Percentiles rank a stretch among this genome's conserved stretches.
phyloP scores from a whole-genome alignment of 2,888 invertebrate genomes.

The Meganola albula region DNA sequence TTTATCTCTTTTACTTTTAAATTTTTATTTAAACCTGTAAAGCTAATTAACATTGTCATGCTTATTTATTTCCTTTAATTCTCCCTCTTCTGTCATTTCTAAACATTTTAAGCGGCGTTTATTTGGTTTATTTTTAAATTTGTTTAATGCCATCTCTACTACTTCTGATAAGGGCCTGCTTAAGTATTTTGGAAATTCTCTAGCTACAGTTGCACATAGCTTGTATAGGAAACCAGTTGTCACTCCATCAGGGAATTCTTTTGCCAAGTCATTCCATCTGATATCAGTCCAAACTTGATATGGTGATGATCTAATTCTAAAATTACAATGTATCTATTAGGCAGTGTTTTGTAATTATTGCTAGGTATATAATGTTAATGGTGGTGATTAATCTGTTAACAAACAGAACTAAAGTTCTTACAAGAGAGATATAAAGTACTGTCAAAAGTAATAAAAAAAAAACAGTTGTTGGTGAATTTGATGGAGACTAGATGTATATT shows the following conservation, averaged over 20 bases:
- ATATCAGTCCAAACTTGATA: conserved; percentile 61
- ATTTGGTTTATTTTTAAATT: conserved; percentile 15
- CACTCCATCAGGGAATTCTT: conserved; percentile 51
- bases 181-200: conserved; percentile 27
- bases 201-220: conserved; percentile 23
- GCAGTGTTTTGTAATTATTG: too few species aligned
- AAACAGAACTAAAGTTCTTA: too few species aligned
- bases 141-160: conserved; percentile 32
- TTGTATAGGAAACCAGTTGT: conserved; percentile 47
- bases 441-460: too few species aligned
- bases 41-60: too few species aligned
- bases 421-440: too few species aligned
- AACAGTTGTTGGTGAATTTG: too few species aligned
- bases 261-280: conserved; percentile 50
- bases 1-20: too few species aligned
- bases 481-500: too few species aligned
- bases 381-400: too few species aligned
- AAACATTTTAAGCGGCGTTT: conserved; percentile 48
- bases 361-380: too few species aligned
- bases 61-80: conserved; percentile 36
- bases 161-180: conserved; percentile 39
- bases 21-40: too few species aligned
- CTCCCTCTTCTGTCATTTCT: conserved; percentile 36
- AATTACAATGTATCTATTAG: too few species aligned
- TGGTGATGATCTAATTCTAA: conserved; percentile 39